A percentile compares a stretch with the other conserved stretches of the same genome.
Evolutionary conservation across 2,113 vertebrate genomes (phyloP).

Genomic region (Calonectris borealis): DNA sequence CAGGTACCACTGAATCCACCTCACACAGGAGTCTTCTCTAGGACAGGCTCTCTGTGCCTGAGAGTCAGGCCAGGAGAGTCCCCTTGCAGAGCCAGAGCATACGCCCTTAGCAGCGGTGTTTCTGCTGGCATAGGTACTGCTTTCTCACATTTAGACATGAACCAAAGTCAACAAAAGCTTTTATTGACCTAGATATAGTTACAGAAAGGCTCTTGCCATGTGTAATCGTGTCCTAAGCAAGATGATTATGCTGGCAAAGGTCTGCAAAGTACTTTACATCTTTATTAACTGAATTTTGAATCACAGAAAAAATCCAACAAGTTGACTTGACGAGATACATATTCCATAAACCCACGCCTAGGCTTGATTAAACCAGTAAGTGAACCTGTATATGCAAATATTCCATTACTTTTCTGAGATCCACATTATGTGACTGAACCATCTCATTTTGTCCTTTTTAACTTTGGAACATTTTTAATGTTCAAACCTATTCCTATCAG

Average conservation of each 20-base stretch:
- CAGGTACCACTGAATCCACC: not conserved
- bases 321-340: not conserved
- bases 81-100: not conserved
- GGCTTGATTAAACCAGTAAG: not conserved
- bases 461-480: not conserved
- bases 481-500: not conserved
- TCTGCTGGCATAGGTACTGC: not conserved
- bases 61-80: not conserved
- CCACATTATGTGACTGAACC: not conserved
- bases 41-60: not conserved
- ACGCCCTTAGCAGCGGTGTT: not conserved
- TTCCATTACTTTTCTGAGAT: not conserved
- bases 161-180: constrained; percentile 6
- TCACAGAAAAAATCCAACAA: not conserved
- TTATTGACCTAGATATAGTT: not conserved
- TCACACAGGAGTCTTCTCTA: not conserved
- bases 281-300: not conserved
- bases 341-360: not conserved
- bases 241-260: not conserved
- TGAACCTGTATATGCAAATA: not conserved
- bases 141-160: not conserved
- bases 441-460: not conserved
- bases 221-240: rapidly evolving
- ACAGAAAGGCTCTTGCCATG: not conserved
- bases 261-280: not conserved